Evolutionary conservation across 2,888 invertebrate genomes (phyloP).

Genomic region (Acanthococcus lagerstroemiae): DNA sequence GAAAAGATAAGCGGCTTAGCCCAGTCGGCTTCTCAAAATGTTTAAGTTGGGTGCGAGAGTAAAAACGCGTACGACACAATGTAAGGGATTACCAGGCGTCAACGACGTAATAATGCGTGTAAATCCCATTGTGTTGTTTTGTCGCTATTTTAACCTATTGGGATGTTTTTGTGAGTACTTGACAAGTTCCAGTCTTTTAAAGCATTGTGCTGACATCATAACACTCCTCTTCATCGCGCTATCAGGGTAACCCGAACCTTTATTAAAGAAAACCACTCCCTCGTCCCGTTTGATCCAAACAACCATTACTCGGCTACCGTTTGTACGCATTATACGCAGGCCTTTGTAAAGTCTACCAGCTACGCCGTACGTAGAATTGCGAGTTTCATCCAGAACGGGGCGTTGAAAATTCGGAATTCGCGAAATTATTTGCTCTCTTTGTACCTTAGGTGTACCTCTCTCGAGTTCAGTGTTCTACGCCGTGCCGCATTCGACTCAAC

Average conservation of each 20-base stretch:
- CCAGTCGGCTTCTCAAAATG: conserved; percentile 6
- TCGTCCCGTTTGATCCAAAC: conserved; percentile 6
- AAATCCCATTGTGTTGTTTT: conserved; percentile 27
- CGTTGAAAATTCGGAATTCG: background rate
- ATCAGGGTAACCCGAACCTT: conserved; percentile 6
- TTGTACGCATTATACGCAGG: no score
- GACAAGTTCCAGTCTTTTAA: conserved; percentile 11
- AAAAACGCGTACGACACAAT: background rate
- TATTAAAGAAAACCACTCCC: conserved; percentile 4
- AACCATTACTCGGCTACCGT: background rate
- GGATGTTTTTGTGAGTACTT: conserved; percentile 22
- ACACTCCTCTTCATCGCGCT: background rate
- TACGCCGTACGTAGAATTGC: background rate
- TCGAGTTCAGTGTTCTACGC: no score
- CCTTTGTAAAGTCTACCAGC: no score
- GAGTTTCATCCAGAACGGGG: background rate
- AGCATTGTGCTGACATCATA: background rate
- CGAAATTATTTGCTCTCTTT: background rate
- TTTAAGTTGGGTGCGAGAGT: background rate
- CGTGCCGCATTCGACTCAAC: no score
- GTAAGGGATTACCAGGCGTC: conserved; percentile 23
- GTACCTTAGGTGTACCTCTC: no score
- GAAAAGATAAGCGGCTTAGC: conserved; percentile 22
- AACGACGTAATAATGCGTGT: conserved; percentile 27
- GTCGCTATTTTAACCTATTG: conserved; percentile 27